Conservation (phyloP, 2,888 invertebrate species). For the Drosophila pseudotalamancana region DNA sequence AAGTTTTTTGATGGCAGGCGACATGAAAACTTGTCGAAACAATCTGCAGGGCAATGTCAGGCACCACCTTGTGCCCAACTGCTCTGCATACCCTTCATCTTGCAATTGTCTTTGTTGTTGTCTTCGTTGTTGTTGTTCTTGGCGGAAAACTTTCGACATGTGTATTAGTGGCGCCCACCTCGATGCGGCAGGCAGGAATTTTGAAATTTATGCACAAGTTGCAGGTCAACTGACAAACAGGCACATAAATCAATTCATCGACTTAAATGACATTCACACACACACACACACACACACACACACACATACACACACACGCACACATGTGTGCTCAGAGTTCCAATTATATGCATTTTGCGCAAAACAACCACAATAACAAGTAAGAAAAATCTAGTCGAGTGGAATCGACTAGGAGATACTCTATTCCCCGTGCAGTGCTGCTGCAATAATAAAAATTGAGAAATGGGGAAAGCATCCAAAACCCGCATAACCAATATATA, state of each 20-base stretch:
- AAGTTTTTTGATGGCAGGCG: constrained; percentile 60
- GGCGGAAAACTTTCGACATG: constrained; percentile 45
- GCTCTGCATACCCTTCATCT: not conserved
- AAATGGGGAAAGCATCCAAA: too few relatives aligned
- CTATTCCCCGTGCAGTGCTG: too few relatives aligned
- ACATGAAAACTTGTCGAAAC: constrained; percentile 72
- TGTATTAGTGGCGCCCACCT: constrained; percentile 37
- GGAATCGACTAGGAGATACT: not conserved
- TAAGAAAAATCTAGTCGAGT: too few relatives aligned
- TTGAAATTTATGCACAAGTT: constrained; percentile 73
- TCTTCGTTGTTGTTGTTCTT: not conserved
- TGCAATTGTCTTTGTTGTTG: constrained; percentile 1
- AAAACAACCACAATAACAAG: constrained; percentile 16
- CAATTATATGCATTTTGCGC: constrained; percentile 60
- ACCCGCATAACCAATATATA: too few relatives aligned
- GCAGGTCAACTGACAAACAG: constrained; percentile 72
- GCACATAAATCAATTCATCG: constrained; percentile 75
- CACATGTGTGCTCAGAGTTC: constrained; percentile 35
- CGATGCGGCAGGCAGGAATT: constrained; percentile 29
- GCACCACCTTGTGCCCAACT: constrained; percentile 15
- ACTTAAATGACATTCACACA: constrained; percentile 27
- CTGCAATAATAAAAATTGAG: too few relatives aligned
- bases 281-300: constrained; percentile 4
- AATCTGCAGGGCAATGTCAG: constrained; percentile 55
- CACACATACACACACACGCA: not conserved